Percentiles rank a stretch among this genome's conserved stretches.
These are phyloP conservation scores for Campylorhamphus procurvoides DNA, from an alignment of 2,113 vertebrate genomes.

Conservation along the genomic window DNA sequence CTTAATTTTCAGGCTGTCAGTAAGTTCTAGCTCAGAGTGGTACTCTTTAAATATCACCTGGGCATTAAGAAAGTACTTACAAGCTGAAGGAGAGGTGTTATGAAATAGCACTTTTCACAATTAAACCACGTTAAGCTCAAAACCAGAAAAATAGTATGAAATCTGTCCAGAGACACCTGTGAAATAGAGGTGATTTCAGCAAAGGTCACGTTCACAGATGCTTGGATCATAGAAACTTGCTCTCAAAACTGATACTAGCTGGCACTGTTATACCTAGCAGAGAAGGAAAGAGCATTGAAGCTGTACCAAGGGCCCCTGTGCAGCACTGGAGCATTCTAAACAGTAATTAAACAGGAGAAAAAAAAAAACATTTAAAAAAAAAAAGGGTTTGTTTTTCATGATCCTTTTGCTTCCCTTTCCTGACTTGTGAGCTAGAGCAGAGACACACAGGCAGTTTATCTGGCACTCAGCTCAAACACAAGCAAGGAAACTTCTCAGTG, in stretches of 20 bases:
- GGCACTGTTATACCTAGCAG: neutral
- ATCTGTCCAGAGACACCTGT: neutral
- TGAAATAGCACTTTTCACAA: neutral
- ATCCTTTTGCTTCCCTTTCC: neutral
- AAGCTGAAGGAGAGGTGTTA: neutral
- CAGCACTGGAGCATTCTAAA: neutral
- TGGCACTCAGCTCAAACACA: neutral
- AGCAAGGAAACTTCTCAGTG: neutral
- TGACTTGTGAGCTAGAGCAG: neutral
- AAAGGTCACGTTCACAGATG: neutral
- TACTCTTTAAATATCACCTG: neutral
- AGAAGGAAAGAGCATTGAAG: neutral
- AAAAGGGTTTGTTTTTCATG: neutral
- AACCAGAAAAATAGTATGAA: neutral
- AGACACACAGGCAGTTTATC: neutral
- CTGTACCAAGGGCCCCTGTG: neutral
- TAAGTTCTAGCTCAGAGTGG: neutral
- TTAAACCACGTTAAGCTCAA: neutral
- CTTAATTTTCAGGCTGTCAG: neutral
- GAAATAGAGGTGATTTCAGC: neutral
- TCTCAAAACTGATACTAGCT: neutral
- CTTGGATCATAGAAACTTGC: neutral
- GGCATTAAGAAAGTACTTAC: neutral
- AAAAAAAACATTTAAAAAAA: neutral
- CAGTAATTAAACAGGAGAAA: neutral